A percentile compares a stretch with the other conserved stretches of the same genome.
Conservation (phyloP, 2,888 invertebrate genomes). For the Blomia tropicalis region DNA sequence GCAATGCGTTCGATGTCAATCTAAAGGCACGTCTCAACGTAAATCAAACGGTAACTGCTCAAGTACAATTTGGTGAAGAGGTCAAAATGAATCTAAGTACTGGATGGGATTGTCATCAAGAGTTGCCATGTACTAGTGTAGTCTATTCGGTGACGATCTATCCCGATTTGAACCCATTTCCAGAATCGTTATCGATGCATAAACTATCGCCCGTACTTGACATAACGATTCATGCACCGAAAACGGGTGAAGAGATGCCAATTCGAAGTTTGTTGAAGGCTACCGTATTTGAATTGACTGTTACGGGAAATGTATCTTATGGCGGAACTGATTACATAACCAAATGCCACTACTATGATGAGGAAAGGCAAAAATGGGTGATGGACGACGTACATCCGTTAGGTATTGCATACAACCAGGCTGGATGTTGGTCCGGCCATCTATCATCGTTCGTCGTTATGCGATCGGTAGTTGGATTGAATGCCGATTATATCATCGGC, state of each 20-base stretch:
- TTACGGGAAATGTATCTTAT: slow-evolving; percentile 21
- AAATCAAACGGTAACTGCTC: slow-evolving; percentile 13
- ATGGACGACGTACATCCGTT: slow-evolving; percentile 25
- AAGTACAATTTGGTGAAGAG: slow-evolving; percentile 19
- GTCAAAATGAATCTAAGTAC: slow-evolving; percentile 11
- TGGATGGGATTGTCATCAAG: slow-evolving; percentile 20
- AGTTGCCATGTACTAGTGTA: slow-evolving; percentile 17
- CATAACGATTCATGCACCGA: slow-evolving; percentile 20
- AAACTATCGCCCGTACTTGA: slow-evolving; percentile 19
- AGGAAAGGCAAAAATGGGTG: slow-evolving; percentile 24
- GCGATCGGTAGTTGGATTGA: slow-evolving; percentile 17
- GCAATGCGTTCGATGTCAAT: background rate
- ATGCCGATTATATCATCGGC: slow-evolving; percentile 25
- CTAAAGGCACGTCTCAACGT: slow-evolving; percentile 4
- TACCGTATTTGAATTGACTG: slow-evolving; percentile 19
- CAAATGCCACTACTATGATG: slow-evolving; percentile 28
- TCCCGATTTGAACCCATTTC: slow-evolving; percentile 21
- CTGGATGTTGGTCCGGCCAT: slow-evolving; percentile 25
- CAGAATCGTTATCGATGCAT: background rate
- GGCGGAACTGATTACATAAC: slow-evolving; percentile 18
- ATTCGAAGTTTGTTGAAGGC: slow-evolving; percentile 21
- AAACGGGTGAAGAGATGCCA: slow-evolving; percentile 20
- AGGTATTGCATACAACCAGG: background rate
- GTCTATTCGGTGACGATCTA: slow-evolving; percentile 23
- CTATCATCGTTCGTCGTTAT: slow-evolving; percentile 19